Evolutionary conservation across 2,797 vertebrate species (phyloP), one percentile per base, ranked within the genome.

Genomic region (Sebastes reedi): DNA sequence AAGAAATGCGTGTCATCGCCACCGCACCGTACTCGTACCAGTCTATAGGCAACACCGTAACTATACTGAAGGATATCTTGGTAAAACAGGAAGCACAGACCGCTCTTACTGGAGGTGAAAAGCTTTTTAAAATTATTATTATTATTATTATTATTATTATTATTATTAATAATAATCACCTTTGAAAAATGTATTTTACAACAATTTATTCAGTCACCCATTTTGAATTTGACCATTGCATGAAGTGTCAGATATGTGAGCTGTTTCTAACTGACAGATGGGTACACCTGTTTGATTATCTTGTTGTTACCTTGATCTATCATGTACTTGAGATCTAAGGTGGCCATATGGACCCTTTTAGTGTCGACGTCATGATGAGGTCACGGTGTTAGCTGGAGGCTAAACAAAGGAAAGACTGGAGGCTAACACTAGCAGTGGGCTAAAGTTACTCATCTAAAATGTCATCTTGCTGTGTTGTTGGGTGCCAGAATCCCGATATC

Each of bases 1-100:
- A 7, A 1, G 92, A 96, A 34, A 83, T 96, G 29, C 68, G 83
- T 0, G 1, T 69, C 2, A 72, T 96, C 2, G 83, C 94, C 5
- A 89, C 91, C 1, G 9, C 54, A 2, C 10, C 77, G 0, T 74
- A 94, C 4, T 8, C 76, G 1, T 95, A 87, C 72, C 77, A 87
- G 32, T n/a, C 84, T 4, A 3, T 73, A 25, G 0, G 13, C 27
- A 29, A 22, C 0, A 4, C 87, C 22, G 34, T 25, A 0, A 61
- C 90, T 1, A 25, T 67, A 2, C 78, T 97, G 36, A 89, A 7
- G 80, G 2, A 8, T 18, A 5, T 84, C 20, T 88, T 97, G 24
- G 89, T 94, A 73, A 62, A 2, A 1, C 55, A 87, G 65, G 79
- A 91, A 6, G 10, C 50, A 3, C 1, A 61, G 3, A 2, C 10